phyloP scores from a whole-genome alignment of 1,140 invertebrate species.

The Chironomus striatipennis region DNA sequence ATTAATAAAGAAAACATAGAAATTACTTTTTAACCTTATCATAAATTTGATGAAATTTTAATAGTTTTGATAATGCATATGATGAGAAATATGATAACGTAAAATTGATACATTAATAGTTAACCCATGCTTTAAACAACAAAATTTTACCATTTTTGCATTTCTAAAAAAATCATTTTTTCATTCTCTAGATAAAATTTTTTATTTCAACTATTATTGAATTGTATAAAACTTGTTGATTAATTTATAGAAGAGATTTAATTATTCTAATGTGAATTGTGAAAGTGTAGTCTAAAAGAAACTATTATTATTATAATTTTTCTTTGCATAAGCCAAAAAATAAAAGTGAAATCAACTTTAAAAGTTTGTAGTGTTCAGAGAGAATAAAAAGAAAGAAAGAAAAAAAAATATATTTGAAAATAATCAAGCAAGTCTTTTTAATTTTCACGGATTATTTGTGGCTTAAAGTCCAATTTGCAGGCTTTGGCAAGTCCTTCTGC shows the following conservation, averaged over 20 bases:
- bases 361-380: slow-evolving; percentile 22
- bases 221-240: not conserved
- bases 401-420: not conserved
- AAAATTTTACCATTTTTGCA: too few species aligned
- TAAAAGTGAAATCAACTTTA: not conserved
- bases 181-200: too few species aligned
- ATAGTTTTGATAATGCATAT: too few species aligned
- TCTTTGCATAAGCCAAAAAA: not conserved
- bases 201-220: not conserved
- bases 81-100: too few species aligned
- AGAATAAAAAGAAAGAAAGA: not conserved
- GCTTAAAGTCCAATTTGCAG: slow-evolving; percentile 54
- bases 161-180: too few species aligned
- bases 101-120: too few species aligned
- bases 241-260: not conserved
- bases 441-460: slow-evolving; percentile 46
- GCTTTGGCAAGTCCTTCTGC: slow-evolving; percentile 56
- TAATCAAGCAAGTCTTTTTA: not conserved
- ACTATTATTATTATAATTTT: not conserved
- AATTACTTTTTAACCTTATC: too few species aligned
- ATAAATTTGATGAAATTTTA: too few species aligned
- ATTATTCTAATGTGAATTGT: not conserved
- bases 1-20: too few species aligned
- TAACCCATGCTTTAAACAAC: too few species aligned
- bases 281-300: not conserved